A percentile compares a stretch with the other conserved stretches of the same genome.
These are phyloP conservation scores for Sebastes schlegelii DNA, from an alignment of 2,113 vertebrate genomes.

Conservation along the genomic window DNA sequence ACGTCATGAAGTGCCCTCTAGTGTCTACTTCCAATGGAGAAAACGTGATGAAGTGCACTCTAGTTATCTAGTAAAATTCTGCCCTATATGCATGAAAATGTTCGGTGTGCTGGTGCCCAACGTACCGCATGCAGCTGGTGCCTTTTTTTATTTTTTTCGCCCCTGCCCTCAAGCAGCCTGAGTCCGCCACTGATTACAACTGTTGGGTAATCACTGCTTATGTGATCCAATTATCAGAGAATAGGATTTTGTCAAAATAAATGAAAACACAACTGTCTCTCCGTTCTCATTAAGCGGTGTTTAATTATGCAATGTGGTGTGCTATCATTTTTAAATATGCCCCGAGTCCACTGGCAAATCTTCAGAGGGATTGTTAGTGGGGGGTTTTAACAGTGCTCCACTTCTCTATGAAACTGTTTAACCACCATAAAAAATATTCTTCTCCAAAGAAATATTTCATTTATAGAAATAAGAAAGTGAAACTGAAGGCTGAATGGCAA, in stretches of 20 bases:
- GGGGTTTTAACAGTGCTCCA: neutral
- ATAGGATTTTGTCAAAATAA: slow-evolving; percentile 62
- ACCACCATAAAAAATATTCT: slow-evolving; percentile 20
- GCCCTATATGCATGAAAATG: no score
- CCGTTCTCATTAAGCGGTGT: slow-evolving; percentile 50
- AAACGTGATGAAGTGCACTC: no score
- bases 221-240: slow-evolving; percentile 58
- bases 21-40: no score
- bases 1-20: no score
- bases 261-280: slow-evolving; percentile 53
- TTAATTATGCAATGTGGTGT: slow-evolving; percentile 54
- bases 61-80: no score
- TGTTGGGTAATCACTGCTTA: slow-evolving; percentile 32
- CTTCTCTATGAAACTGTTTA: slow-evolving; percentile 22
- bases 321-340: slow-evolving; percentile 48
- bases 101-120: no score
- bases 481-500: neutral
- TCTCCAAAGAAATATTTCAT: slow-evolving; percentile 31
- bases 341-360: slow-evolving; percentile 46
- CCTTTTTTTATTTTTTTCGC: no score
- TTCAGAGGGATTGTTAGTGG: neutral
- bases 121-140: no score
- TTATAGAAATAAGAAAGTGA: slow-evolving; percentile 16
- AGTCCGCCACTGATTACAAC: no score
- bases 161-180: no score